phyloP scores from a whole-genome alignment of 1,140 invertebrate genomes.

The Trichomalopsis sarcophagae region DNA sequence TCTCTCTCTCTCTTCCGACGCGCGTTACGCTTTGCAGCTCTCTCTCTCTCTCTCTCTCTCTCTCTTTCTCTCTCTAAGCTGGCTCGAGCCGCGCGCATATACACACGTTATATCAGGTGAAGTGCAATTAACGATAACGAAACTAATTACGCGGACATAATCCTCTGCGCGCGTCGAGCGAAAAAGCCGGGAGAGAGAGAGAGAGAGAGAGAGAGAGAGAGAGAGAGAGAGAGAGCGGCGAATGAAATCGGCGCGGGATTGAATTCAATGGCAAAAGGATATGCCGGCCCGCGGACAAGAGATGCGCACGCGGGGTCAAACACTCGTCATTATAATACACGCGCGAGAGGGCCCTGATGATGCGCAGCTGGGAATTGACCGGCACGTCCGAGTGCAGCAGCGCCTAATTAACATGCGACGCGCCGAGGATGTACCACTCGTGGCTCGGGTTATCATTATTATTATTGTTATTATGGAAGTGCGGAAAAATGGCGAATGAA shows the following conservation, averaged over 20 bases:
- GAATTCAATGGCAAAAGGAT: neutral
- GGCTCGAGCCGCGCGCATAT: neutral
- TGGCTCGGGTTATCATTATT: neutral
- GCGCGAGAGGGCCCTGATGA: neutral
- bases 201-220: neutral
- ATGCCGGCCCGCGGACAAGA: neutral
- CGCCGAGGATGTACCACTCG: constrained; percentile 8
- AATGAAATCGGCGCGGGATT: constrained; percentile 24
- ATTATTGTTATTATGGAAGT: neutral
- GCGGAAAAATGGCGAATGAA: no score
- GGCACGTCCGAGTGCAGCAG: constrained; percentile 8
- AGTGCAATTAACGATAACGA: constrained; percentile 27
- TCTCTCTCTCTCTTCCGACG: no score
- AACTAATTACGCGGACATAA: constrained; percentile 44
- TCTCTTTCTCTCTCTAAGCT: neutral
- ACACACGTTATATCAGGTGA: neutral
- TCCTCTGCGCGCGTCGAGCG: constrained; percentile 12
- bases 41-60: neutral
- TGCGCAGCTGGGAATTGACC: neutral
- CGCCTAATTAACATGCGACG: constrained; percentile 4
- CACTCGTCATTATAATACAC: neutral
- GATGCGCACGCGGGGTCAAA: neutral
- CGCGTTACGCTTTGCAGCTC: no score
- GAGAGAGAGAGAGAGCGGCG: neutral
- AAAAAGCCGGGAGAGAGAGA: neutral